Conservation (phyloP, 2,113 vertebrate species). For the Tapirus terrestris region DNA sequence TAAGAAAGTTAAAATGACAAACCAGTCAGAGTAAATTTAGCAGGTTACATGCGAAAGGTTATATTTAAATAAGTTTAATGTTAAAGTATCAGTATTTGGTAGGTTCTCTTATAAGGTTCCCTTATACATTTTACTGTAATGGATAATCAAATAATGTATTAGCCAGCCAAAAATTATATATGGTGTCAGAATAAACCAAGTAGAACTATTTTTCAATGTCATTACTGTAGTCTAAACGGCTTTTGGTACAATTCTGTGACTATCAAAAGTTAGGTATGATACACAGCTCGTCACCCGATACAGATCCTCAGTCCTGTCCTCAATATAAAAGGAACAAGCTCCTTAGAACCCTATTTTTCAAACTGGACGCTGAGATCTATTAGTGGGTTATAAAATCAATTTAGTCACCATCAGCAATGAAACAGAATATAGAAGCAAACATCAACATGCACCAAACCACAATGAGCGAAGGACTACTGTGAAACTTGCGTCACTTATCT, state of each 20-base stretch:
- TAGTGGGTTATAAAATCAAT: background rate
- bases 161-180: background rate
- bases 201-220: background rate
- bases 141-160: background rate
- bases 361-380: background rate
- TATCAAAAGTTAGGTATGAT: background rate
- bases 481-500: background rate
- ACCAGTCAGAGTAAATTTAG: background rate
- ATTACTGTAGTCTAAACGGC: background rate
- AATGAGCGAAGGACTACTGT: background rate
- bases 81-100: background rate
- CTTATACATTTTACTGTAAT: background rate
- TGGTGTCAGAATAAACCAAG: background rate
- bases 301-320: background rate
- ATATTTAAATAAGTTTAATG: background rate
- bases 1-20: slow-evolving; percentile 34
- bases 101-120: background rate
- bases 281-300: background rate
- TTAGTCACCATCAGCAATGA: background rate
- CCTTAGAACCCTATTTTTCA: background rate
- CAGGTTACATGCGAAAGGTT: background rate
- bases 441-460: background rate
- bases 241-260: background rate
- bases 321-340: background rate
- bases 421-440: slow-evolving; percentile 18